Conservation (phyloP, 2,888 invertebrate genomes). For the Apantesis nais region DNA sequence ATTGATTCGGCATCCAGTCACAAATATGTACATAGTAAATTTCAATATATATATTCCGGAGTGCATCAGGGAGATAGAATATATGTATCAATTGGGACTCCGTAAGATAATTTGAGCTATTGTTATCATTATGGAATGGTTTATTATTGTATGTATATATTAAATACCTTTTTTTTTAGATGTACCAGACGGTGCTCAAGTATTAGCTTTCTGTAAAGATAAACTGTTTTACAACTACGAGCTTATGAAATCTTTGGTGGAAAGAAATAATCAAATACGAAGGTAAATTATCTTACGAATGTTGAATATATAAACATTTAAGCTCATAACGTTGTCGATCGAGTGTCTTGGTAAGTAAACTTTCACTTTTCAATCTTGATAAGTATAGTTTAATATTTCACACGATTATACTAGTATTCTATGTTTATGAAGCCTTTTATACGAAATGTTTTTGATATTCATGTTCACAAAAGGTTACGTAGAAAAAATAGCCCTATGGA, state of each 20-base stretch:
- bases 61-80: constrained; percentile 92
- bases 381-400: too few relatives aligned
- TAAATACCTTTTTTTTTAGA: constrained; percentile 62
- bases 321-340: background rate
- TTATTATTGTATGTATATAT: background rate
- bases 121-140: background rate
- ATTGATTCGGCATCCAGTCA: constrained; percentile 88
- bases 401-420: too few relatives aligned
- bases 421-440: background rate
- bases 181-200: constrained; percentile 91
- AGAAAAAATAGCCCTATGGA: background rate
- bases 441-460: background rate
- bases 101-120: constrained; percentile 65
- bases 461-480: background rate
- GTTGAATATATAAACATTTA: background rate
- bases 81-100: constrained; percentile 91
- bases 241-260: constrained; percentile 86
- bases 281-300: constrained; percentile 49
- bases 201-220: constrained; percentile 90
- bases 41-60: constrained; percentile 90
- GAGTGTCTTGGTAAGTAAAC: too few relatives aligned
- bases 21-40: constrained; percentile 88
- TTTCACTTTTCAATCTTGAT: background rate
- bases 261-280: constrained; percentile 86
- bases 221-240: constrained; percentile 88